Evolutionary conservation across 2,888 invertebrate genomes (phyloP), one percentile per base, ranked within the genome.

Genomic region (Ctena decussata): DNA sequence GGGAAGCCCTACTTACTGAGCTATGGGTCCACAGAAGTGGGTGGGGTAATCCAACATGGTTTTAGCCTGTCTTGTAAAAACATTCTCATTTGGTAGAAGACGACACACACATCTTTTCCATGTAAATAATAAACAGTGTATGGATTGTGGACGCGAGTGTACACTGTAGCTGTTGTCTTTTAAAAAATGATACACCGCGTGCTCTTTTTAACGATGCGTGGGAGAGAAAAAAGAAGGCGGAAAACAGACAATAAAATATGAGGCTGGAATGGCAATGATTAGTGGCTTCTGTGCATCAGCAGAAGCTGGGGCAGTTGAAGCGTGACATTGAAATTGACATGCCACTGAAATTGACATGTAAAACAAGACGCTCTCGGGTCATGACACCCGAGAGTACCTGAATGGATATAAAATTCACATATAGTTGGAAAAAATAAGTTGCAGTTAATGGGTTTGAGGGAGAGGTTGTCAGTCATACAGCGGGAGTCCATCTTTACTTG

Each of bases 371-470:
- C 65, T 65, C 65, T 21, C 12, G 35, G 65, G 65, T 65, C 65
- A 65, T 65, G 65, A 65, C 65, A 65, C 65, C 65, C 65, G 65
- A 65, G 65, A 21, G 6, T 65, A 65, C 65, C 65, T 65, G 65
- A 65, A 35, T 35, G 24, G 35, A 32, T 12, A 65, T 65, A 35
- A 65, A 65, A 65, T 35, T 32, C 65, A 65, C 35, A 35, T 65
- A 32, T 65, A 65, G 27, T 65, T 11, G 0, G 35, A 65, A 65
- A 65, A 65, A 65, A 65, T 65, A 65, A 65, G 65, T 65, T 65
- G 27, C 65, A 35, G 35, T 65, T 65, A 65, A 65, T 65, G 65
- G 65, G 65, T 35, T 65, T 18, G 32, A 21, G 53, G 24, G 65
- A 65, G 35, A 35, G 15, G 15, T 21, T 65, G 65, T 65, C 65